Evolutionary conservation across 2,797 vertebrate genomes (phyloP).

Genomic region (Mastacembelus armatus): DNA sequence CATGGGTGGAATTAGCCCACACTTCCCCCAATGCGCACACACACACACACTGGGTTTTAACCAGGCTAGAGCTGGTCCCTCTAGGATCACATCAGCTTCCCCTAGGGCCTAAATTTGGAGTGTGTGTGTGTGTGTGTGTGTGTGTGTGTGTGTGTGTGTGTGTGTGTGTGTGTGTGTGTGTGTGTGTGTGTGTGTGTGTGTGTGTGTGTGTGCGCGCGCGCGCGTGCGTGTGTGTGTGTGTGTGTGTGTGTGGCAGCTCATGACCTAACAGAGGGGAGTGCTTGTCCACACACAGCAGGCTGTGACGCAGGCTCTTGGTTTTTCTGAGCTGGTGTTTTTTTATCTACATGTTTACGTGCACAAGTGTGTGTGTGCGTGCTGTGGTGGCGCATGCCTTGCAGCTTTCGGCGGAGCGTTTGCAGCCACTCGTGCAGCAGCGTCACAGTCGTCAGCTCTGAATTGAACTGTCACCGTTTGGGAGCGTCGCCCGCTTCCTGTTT

Average conservation of each 20-base stretch:
- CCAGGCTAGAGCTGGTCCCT: constrained; percentile 49
- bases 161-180: constrained; percentile 1
- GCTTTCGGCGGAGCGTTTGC: neutral
- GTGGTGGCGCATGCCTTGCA: constrained; percentile 28
- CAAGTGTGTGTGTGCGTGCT: constrained; percentile 15
- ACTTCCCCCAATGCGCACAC: constrained; percentile 48
- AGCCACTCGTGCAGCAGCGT: constrained; percentile 9
- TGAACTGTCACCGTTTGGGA: constrained; percentile 56
- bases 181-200: constrained; percentile 6
- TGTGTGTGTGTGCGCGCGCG: constrained; percentile 22
- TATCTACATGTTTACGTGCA: constrained; percentile 9
- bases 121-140: constrained; percentile 26
- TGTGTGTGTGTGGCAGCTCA: constrained; percentile 18
- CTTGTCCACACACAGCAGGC: constrained; percentile 45
- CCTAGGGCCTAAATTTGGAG: constrained; percentile 45
- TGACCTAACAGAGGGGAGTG: constrained; percentile 49
- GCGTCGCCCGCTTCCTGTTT: constrained; percentile 46
- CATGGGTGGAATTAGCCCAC: constrained; percentile 73
- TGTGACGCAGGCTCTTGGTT: constrained; percentile 69
- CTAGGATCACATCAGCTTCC: constrained; percentile 58
- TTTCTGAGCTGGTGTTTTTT: constrained; percentile 34
- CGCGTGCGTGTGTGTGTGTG: too few relatives aligned
- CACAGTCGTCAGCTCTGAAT: constrained; percentile 47
- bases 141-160: constrained; percentile 28
- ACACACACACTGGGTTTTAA: constrained; percentile 37